Evolutionary conservation across 2,888 invertebrate species (phyloP).

Genomic region (Zele albiditarsus): DNA sequence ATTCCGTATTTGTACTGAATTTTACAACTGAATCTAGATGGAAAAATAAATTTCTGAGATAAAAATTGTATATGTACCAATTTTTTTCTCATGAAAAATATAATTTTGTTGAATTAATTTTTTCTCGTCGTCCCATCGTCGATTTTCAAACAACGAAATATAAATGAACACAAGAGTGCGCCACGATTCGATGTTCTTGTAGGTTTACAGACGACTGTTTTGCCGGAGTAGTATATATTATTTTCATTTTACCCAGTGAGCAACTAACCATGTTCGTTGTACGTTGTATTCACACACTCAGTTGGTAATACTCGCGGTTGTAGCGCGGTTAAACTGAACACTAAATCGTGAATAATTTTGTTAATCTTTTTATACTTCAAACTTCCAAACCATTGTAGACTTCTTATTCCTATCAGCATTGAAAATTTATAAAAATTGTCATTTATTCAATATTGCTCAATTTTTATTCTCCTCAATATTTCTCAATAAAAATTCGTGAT

Average conservation of each 20-base stretch:
- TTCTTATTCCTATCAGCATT: no score
- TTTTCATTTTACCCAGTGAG: conserved; percentile 20
- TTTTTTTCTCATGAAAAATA: neutral
- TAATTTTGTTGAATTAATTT: neutral
- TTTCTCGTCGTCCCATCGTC: neutral
- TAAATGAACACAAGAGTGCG: conserved; percentile 31
- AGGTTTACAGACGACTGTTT: conserved; percentile 21
- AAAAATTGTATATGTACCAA: conserved; percentile 4
- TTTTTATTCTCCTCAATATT: no score
- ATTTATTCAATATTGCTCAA: no score
- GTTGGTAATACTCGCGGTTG: neutral
- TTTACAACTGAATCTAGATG: neutral
- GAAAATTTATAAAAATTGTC: no score
- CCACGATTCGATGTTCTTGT: conserved; percentile 13
- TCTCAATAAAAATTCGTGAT: no score
- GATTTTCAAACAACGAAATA: neutral
- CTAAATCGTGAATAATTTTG: neutral
- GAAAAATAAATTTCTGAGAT: conserved; percentile 2
- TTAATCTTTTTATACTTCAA: no score
- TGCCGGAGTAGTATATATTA: neutral
- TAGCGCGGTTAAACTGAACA: neutral
- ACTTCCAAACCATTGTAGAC: no score
- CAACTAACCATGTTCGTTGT: neutral
- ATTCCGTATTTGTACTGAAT: conserved; percentile 19
- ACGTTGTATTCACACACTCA: neutral